A percentile compares a stretch with the other conserved stretches of the same genome.
These are phyloP conservation scores for Antigone vipio DNA, from an alignment of 2,113 vertebrate species.

Conservation along the genomic window DNA sequence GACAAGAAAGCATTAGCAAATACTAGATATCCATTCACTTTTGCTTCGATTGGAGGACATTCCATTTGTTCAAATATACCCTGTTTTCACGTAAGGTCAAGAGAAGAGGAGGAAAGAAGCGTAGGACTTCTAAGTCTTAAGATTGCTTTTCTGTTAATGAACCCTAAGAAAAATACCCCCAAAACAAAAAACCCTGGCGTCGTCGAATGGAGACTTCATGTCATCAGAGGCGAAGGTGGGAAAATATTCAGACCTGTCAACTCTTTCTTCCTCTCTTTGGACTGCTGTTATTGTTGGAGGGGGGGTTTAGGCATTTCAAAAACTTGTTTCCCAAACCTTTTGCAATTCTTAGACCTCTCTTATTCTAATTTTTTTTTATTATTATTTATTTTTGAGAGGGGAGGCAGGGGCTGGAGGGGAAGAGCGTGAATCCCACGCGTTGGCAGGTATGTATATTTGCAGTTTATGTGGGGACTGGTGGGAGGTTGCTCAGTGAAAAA, in stretches of 20 bases:
- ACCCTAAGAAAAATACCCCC: constrained; percentile 44
- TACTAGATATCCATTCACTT: constrained; percentile 69
- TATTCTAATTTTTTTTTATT: not conserved
- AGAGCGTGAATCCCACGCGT: not conserved
- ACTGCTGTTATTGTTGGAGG: not conserved
- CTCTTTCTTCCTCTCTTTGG: constrained; percentile 49
- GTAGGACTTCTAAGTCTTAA: constrained; percentile 66
- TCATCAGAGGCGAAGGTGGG: not conserved
- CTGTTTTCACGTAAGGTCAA: constrained; percentile 98
- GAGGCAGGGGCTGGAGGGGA: not conserved
- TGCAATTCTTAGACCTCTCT: not conserved
- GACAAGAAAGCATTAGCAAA: constrained; percentile 77
- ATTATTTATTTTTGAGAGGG: not conserved
- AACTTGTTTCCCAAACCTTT: not conserved
- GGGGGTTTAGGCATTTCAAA: not conserved
- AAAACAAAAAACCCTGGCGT: not conserved
- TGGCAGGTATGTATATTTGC: not conserved
- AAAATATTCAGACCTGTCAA: constrained; percentile 50
- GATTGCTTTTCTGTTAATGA: constrained; percentile 67
- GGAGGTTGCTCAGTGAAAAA: not conserved
- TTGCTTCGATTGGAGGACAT: constrained; percentile 82
- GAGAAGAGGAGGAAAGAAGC: constrained; percentile 80
- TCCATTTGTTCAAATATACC: constrained; percentile 98
- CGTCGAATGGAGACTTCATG: not conserved
- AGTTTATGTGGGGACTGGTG: not conserved